Conservation (phyloP, 2,888 invertebrate genomes). For the Sthenelais limicola region DNA sequence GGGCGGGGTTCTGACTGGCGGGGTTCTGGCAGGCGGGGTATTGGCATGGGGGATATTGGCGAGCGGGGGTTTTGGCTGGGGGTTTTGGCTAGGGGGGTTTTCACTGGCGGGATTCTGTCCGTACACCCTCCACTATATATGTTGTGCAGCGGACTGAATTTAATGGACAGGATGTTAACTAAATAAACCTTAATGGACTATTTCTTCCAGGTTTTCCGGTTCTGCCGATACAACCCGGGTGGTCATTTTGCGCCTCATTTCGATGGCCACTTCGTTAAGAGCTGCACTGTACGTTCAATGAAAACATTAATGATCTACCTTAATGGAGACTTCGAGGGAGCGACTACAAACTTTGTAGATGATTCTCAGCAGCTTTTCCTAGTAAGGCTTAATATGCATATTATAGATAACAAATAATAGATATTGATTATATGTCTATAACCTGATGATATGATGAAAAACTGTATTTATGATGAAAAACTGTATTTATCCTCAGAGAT, state of each 20-base stretch:
- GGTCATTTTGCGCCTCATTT: slow-evolving; percentile 69
- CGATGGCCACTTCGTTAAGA: slow-evolving; percentile 62
- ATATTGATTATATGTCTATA: no score
- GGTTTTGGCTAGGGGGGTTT: background rate
- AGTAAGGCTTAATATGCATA: no score
- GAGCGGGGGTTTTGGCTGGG: no score
- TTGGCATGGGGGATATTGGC: no score
- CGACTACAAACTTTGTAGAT: slow-evolving; percentile 66
- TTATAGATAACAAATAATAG: no score
- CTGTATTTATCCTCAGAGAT: no score
- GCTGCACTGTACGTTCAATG: slow-evolving; percentile 58
- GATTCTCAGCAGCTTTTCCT: slow-evolving; percentile 59
- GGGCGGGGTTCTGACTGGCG: no score
- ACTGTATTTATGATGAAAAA: background rate
- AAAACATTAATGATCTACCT: slow-evolving; percentile 68
- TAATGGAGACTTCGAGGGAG: slow-evolving; percentile 63
- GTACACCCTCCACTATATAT: background rate
- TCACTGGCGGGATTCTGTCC: no score
- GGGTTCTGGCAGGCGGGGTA: no score
- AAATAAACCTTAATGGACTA: no score
- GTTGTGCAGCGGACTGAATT: no score
- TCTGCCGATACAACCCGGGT: slow-evolving; percentile 63
- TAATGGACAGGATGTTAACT: no score
- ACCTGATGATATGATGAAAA: background rate
- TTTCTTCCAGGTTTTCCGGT: slow-evolving; percentile 58